Conservation (phyloP, 1,140 invertebrate genomes). For the Rhyacophila brunnea region DNA sequence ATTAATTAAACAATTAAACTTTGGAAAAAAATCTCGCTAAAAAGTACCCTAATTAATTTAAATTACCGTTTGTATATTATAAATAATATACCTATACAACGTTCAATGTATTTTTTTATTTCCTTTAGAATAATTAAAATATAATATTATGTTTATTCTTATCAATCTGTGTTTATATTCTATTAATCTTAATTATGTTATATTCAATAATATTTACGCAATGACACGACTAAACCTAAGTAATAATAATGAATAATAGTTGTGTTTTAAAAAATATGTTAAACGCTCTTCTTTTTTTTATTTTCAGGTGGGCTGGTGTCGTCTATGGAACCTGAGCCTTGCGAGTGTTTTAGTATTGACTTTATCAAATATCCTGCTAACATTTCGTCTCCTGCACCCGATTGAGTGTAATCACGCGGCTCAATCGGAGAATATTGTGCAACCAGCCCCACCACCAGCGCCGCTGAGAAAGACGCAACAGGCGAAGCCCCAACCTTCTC, state of each 20-base stretch:
- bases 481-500: slow-evolving; percentile 39
- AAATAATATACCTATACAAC: too few relatives aligned
- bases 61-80: too few relatives aligned
- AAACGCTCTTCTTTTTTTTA: neutral
- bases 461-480: slow-evolving; percentile 20
- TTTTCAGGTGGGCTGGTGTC: slow-evolving; percentile 55
- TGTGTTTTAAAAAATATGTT: neutral
- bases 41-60: too few relatives aligned
- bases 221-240: neutral
- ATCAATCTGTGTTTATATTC: too few relatives aligned
- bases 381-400: slow-evolving; percentile 63
- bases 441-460: slow-evolving; percentile 33
- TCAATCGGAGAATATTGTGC: neutral
- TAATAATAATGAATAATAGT: neutral
- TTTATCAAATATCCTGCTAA: slow-evolving; percentile 67
- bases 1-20: too few relatives aligned
- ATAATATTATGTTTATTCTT: too few relatives aligned
- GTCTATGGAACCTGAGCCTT: slow-evolving; percentile 68
- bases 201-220: too few relatives aligned
- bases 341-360: slow-evolving; percentile 62
- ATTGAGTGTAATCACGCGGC: slow-evolving; percentile 40
- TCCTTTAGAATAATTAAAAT: too few relatives aligned
- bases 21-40: too few relatives aligned
- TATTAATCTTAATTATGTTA: too few relatives aligned
- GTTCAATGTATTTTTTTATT: too few relatives aligned